Evolutionary conservation across 1,140 invertebrate genomes (phyloP), one percentile per base, ranked within the genome.

Genomic region (Wiebesia pumilae): DNA sequence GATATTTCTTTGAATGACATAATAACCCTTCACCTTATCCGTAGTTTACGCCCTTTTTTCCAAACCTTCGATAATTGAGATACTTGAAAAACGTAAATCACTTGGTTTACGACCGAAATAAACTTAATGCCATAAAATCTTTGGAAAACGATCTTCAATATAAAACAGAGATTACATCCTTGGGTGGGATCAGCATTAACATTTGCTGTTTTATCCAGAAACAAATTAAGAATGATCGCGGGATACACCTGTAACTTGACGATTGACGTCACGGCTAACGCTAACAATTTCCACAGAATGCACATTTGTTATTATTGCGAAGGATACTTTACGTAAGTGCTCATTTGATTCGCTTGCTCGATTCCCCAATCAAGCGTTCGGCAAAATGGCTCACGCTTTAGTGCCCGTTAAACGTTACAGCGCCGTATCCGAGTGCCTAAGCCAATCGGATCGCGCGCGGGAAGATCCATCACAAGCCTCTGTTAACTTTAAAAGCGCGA

Each of bases 341-440:
- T 75, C 71, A 38, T 43, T 75, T 43, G 71, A 75, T 79, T 58
- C 30, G 33, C 47, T 35, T 10, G 77, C 3, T 2, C 77, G 47
- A 58, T 81, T 81, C 16, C 19, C 62, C 35, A 81, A 81, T 81
- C 54, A 81, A 81, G 51, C 62, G 24, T 51, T 47, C 40, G 81
- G 9, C 69, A 58, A 75, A 83, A 54, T 47, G 19, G 30, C 67
- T 65, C 40, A 24, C 2, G 40, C 62, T 85, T 84, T 84, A 85
- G 75, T 67, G 77, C 62, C 83, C 54, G 43, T 80, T 79, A 80
- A 85, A 80, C 77, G 54, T 84, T 84, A 84, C 47, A 65, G 9
- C 75, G 33, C 65, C 62, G 69, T 58, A 54, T 54, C 71, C 58
- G n/a, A 27, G n/a, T 16, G n/a, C 14, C n/a, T 35, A 33, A 78